Conservation (phyloP, 2,113 vertebrate species). For the Leuciscus idus region DNA sequence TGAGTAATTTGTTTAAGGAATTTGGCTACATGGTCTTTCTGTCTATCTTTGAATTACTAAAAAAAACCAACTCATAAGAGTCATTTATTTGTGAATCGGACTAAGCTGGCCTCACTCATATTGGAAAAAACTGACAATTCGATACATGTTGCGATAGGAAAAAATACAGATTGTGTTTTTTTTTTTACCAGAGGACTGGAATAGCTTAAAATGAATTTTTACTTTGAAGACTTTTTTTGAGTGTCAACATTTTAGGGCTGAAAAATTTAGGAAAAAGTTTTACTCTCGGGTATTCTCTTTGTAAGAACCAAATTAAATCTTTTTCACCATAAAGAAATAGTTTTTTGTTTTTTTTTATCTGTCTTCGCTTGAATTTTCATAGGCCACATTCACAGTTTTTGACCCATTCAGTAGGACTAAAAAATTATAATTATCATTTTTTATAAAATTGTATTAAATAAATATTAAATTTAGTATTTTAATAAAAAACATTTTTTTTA, state of each 20-base stretch:
- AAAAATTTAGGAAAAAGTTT: not conserved
- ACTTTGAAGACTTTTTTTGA: not conserved
- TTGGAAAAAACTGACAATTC: not conserved
- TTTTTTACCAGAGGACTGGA: not conserved
- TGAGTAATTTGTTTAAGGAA: not conserved
- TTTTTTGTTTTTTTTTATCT: no score
- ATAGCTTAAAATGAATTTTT: not conserved
- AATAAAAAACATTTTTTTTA: no score
- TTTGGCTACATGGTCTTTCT: not conserved
- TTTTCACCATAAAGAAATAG: not conserved
- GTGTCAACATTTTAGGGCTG: not conserved
- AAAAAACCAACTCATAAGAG: not conserved
- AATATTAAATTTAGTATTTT: no score
- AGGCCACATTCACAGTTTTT: not conserved
- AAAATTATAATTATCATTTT: not conserved
- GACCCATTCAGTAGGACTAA: not conserved
- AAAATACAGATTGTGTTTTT: not conserved
- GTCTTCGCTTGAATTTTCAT: not conserved
- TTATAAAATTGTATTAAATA: no score
- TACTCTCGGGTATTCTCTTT: not conserved
- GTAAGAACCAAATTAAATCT: no score
- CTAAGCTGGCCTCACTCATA: not conserved
- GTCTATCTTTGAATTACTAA: not conserved
- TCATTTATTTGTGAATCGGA: not conserved
- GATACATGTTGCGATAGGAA: not conserved